Base-by-base conservation (phyloP, 2,888 invertebrate genomes). In the Lasioglossum calceatum region DNA sequence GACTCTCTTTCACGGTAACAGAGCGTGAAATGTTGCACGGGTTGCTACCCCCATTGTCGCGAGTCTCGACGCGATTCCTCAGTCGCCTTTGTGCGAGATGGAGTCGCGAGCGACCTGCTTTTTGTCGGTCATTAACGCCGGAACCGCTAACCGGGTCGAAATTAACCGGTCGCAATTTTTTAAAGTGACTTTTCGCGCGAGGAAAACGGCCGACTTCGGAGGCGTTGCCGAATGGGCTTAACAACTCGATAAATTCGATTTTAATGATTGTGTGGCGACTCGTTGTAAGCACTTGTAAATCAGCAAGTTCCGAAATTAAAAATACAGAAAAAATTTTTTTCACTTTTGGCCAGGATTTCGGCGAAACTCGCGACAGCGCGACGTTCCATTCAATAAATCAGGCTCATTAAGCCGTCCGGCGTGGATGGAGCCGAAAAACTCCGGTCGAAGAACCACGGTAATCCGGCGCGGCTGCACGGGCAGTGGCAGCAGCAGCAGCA, bases 381-480 rank as follows among this genome's bases (percentile, higher is more conserved):
- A 54, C 54, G 23, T 23, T 54, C 36, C 23, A 36, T 23, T 36
- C 61, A 47, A 82, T 64, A 64, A 83, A 83, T 84, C 64, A 77
- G 73, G 23, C 72, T 84, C 84, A 36, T 82, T 82, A 84, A 50
- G 19, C 83, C 83, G 36, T 19, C 32, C 19, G 50, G 36, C 16
- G 50, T 8, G 64, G 19, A 67, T 42, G 27, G 47, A 70, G 16
- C 16, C 44, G 27, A 79, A 79, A 78, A 78, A 61, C 7, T 36
- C 39, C 73, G 67, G 3, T 70, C 58, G 74, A 77, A 47, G 83
- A 64, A 64, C 32, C 61, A 32, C 61, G 61, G 61, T 64, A 64
- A 64, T 64, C 61, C 61, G 27, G 32, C 61, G 27, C 61, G 16
- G 61, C 61, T 27, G 61, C 61, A 27, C 5, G 32, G 16, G 27